Conservation (phyloP, 1,140 invertebrate genomes). For the Ridgeia piscesae region DNA sequence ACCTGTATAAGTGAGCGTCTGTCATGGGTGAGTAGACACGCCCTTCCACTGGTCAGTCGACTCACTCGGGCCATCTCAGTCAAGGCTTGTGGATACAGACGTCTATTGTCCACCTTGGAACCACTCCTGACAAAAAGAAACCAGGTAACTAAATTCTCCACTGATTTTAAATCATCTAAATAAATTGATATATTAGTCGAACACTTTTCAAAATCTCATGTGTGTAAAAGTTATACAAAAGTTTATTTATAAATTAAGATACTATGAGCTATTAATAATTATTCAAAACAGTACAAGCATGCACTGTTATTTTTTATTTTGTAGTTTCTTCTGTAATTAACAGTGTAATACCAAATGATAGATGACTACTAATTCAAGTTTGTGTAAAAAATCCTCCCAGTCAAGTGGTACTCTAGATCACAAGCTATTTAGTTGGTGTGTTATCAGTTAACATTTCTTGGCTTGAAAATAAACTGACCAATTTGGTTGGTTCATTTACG, state of each 20-base stretch:
- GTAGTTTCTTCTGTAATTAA: no score
- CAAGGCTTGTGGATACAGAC: slow-evolving; percentile 61
- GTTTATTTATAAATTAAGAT: no score
- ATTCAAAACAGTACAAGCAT: no score
- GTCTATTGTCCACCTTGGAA: slow-evolving; percentile 58
- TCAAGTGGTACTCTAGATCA: no score
- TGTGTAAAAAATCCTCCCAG: background rate
- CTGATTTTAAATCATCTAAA: no score
- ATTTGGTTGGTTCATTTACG: background rate
- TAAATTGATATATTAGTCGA: no score
- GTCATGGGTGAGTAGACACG: slow-evolving; percentile 65
- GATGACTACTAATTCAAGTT: slow-evolving; percentile 46
- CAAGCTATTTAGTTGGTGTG: background rate
- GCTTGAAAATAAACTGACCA: background rate
- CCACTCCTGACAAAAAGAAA: slow-evolving; percentile 60
- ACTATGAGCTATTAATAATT: no score
- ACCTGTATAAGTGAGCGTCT: slow-evolving; percentile 35
- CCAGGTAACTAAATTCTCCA: no score
- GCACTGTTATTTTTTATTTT: no score
- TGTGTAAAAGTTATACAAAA: no score
- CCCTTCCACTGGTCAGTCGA: slow-evolving; percentile 55
- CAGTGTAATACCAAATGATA: no score
- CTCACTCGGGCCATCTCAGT: slow-evolving; percentile 61
- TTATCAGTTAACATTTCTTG: background rate
- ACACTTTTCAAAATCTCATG: no score